phyloP scores from a whole-genome alignment of 2,888 invertebrate species.

The Melanostoma scalare region DNA sequence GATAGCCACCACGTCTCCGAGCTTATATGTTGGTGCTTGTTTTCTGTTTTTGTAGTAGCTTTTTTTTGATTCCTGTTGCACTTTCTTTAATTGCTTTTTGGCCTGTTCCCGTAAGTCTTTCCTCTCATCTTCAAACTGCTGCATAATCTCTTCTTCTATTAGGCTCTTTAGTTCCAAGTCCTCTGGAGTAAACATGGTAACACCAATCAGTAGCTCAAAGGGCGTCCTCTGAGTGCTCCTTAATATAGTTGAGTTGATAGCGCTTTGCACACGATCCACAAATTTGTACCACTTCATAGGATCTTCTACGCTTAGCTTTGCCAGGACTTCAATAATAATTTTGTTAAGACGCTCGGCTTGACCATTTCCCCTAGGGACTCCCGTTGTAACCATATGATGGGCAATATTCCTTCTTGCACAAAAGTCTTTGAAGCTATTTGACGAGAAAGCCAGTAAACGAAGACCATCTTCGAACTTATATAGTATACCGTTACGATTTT shows the following conservation, averaged over 20 bases:
- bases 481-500: too few relatives aligned
- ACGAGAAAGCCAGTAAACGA: constrained; percentile 76
- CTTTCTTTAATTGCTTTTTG: constrained; percentile 67
- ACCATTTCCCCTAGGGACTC: constrained; percentile 46
- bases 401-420: constrained; percentile 37
- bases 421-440: constrained; percentile 75
- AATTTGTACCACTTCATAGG: constrained; percentile 59
- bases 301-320: constrained; percentile 55
- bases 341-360: constrained; percentile 48
- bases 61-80: constrained; percentile 45
- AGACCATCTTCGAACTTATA: too few relatives aligned
- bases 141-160: constrained; percentile 36
- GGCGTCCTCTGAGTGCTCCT: constrained; percentile 46
- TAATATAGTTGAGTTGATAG: constrained; percentile 50
- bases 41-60: constrained; percentile 28
- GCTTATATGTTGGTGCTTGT: constrained; percentile 26
- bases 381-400: constrained; percentile 29
- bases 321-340: constrained; percentile 46
- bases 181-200: constrained; percentile 40
- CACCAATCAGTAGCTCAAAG: constrained; percentile 63
- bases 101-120: constrained; percentile 41
- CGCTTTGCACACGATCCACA: constrained; percentile 35
- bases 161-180: constrained; percentile 24
- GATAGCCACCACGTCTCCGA: constrained; percentile 50
- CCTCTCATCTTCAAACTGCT: constrained; percentile 41